These are phyloP conservation scores for Chrysolophus pictus DNA, from an alignment of 2,797 vertebrate genomes.

Conservation along the genomic window DNA sequence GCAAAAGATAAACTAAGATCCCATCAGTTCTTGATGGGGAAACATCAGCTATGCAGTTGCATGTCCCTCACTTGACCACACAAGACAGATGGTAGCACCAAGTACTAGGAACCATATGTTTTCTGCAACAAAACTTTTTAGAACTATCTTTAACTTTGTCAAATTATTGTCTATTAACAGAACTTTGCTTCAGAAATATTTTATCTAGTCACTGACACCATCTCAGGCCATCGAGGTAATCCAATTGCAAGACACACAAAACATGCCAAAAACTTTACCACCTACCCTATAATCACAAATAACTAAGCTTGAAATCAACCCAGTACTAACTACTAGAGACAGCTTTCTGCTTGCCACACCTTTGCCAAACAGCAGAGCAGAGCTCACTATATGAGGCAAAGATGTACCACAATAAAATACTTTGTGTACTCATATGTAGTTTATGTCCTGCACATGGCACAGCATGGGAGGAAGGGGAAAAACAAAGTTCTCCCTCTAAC, in stretches of 20 bases:
- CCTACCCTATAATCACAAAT: not conserved
- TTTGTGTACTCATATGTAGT: fast-evolving
- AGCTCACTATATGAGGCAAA: not conserved
- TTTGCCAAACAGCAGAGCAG: not conserved
- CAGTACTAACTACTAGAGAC: not conserved
- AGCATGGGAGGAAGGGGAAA: not conserved
- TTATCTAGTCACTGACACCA: not conserved
- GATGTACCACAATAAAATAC: not conserved
- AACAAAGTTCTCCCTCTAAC: not conserved
- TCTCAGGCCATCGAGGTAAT: not conserved
- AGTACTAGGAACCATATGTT: not conserved
- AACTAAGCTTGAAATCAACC: not conserved
- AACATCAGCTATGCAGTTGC: not conserved
- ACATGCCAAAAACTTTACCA: not conserved
- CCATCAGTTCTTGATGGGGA: not conserved
- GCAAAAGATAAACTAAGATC: not conserved
- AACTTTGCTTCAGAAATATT: not conserved
- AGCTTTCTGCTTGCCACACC: not conserved
- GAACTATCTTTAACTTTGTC: not conserved
- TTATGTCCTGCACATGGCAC: not conserved
- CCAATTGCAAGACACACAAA: not conserved
- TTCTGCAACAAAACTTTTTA: not conserved
- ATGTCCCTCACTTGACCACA: not conserved
- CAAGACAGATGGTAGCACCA: not conserved
- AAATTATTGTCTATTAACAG: not conserved